Base-by-base conservation (phyloP, 2,888 invertebrate genomes). In the Isotomurus palustris region DNA sequence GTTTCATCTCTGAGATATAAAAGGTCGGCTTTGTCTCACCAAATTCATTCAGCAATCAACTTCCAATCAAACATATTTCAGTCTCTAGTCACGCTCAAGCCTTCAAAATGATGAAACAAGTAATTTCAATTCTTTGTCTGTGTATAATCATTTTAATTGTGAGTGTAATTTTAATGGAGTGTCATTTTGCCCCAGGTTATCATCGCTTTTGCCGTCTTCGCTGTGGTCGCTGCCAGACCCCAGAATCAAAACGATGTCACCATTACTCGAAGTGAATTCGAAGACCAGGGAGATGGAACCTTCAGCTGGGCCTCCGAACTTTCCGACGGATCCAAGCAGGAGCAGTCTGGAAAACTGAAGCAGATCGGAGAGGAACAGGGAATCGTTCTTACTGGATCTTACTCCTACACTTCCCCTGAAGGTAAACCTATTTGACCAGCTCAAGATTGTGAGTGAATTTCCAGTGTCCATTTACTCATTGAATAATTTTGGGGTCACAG, bases 321-420 rank as follows among this genome's bases (percentile, higher is more conserved):
- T 21, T 52, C 52, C 17, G 62, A 62, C 38, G 62, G 62, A 44
- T 41, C 51, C 1, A 60, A 60, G 38, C 35, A 35, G 12, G 60
- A 60, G 21, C 61, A 61, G 36, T 45, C 49, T 14, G 64, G 64
- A 56, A 60, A 78, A 69, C 73, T 83, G 60, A 81, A 82, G 71
- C 80, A 81, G 71, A 76, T 79, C 22, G 81, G 81, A 66, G 79
- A 80, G 54, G 77, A 81, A 3, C 55, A 59, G 48, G 67, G 58
- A 40, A 62, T 58, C 28, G 53, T 56, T 32, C 53, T 62, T 43
- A 54, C 58, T 50, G 62, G 62, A 53, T 58, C 43, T 41, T 53
- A 44, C 28, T 43, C 43, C n/a, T 53, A 43, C 21, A 43, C 14
- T 14, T 27, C 43, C 14, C 53, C 53, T 14, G 53, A 53, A 53